Base-by-base conservation (phyloP, 2,888 invertebrate species). In the Buathra laborator region DNA sequence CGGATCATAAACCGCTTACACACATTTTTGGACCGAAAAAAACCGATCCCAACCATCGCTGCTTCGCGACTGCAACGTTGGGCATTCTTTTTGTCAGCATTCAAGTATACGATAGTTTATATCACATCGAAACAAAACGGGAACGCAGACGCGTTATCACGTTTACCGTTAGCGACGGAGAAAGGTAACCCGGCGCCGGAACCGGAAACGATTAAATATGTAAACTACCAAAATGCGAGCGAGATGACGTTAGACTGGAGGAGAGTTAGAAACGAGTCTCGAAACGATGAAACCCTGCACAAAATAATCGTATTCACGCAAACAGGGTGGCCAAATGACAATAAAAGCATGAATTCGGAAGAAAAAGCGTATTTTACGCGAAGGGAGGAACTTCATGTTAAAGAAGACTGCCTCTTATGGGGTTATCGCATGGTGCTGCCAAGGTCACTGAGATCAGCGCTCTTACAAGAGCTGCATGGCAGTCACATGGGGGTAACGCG, bases 361-460 rank as follows among this genome's bases (percentile, higher is more conserved):
- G 48, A 68, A 46, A 77, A 29, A n/a, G 29, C 46, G 56, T 77
- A 29, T 59, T 29, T 9, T 2, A 44, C 10, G 16, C 43, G 74
- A n/a, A 5, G 67, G 44, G 67, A 29, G 2, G 77, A 68, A 14
- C 5, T 77, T 24, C 67, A 56, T 1, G 77, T 77, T 29, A 59
- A 81, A 51, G 59, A 81, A 12, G 37, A 71, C 14, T 87, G 85
- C 37, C 19, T 85, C n/a, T 46, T 79, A 19, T 81, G 85, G 83
- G 86, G 83, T 9, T 72, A 85, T 46, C 53, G 83, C 24, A 70
- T 84, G 24, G 2, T 59, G 1, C 48, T 86, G 43, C 85, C 84
- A 5, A 6, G 48, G 19, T 32, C 67, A 51, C 67, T 85, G 19
- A 10, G 68, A 56, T 9, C 44, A 48, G 1, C 70, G 12, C 32